A percentile compares a stretch with the other conserved stretches of the same genome.
Evolutionary conservation across 2,113 vertebrate species (phyloP).

Genomic region (Pituophis catenifer): DNA sequence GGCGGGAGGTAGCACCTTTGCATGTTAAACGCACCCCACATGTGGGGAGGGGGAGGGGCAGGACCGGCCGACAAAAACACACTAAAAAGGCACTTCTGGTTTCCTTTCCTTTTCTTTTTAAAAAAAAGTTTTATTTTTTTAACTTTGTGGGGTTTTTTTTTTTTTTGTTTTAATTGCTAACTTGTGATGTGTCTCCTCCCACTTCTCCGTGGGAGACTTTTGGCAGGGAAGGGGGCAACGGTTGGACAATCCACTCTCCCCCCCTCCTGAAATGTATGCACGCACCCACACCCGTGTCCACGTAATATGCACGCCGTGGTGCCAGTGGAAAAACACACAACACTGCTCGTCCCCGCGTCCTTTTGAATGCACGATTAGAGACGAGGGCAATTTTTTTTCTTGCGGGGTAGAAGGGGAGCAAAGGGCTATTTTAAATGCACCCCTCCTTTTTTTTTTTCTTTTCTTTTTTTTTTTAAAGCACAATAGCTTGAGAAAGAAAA

Average conservation of each 20-base stretch:
- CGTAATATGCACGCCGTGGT: neutral
- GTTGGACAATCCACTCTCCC: neutral
- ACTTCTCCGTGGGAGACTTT: neutral
- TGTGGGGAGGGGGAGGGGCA: neutral
- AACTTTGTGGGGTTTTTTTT: neutral
- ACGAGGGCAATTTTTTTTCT: neutral
- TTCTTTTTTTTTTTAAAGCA: neutral
- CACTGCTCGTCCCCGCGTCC: too few species aligned
- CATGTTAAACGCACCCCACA: neutral
- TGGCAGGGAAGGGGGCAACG: too few species aligned
- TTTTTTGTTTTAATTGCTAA: constrained; percentile 8
- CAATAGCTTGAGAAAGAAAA: neutral
- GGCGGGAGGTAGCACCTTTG: neutral
- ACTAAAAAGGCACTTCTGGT: constrained; percentile 21
- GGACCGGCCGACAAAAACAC: neutral
- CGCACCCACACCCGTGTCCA: neutral
- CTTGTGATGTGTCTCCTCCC: neutral
- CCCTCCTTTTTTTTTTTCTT: neutral
- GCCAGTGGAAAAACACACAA: neutral
- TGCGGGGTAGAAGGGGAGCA: rapidly evolving
- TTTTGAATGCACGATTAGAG: neutral
- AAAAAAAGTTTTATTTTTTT: constrained; percentile 23
- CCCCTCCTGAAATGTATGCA: neutral
- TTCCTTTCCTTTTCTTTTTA: neutral
- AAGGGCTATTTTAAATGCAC: neutral